phyloP scores from a whole-genome alignment of 2,888 invertebrate species.

The Andrena hattorfiana region DNA sequence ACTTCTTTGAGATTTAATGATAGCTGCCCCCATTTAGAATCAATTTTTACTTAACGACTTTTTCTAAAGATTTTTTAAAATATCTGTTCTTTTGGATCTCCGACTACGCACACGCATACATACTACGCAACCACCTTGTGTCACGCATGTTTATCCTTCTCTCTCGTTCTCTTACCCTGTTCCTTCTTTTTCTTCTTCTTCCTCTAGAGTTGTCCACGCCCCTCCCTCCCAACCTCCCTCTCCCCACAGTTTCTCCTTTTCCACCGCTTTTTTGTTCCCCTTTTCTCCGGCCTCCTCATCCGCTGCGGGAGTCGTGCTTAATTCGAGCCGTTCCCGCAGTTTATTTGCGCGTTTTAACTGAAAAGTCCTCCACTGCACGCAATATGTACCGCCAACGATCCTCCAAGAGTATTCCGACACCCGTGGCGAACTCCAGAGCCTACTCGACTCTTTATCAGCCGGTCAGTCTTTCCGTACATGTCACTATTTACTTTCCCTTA shows the following conservation, averaged over 20 bases:
- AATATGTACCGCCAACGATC: slow-evolving; percentile 63
- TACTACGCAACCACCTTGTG: slow-evolving; percentile 67
- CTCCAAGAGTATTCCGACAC: slow-evolving; percentile 62
- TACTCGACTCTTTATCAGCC: slow-evolving; percentile 31
- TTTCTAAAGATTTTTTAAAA: no score
- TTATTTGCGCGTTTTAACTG: slow-evolving; percentile 71
- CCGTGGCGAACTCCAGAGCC: slow-evolving; percentile 29
- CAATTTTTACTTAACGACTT: no score
- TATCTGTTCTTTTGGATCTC: no score
- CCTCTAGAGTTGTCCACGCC: slow-evolving; percentile 6
- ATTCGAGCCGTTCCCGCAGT: slow-evolving; percentile 68
- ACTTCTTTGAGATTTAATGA: no score
- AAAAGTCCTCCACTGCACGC: slow-evolving; percentile 66
- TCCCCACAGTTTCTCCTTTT: slow-evolving; percentile 29
- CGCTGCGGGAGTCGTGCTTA: slow-evolving; percentile 63
- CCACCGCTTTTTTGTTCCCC: slow-evolving; percentile 47
- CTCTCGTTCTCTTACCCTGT: slow-evolving; percentile 33
- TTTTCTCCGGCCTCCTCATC: slow-evolving; percentile 49
- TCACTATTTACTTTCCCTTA: background rate
- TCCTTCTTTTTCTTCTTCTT: slow-evolving; percentile 37
- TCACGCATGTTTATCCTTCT: slow-evolving; percentile 45
- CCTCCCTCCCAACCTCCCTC: background rate
- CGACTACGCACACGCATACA: slow-evolving; percentile 29
- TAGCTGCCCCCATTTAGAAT: no score
- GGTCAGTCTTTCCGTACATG: background rate